A percentile compares a stretch with the other conserved stretches of the same genome.
Evolutionary conservation across 53 echinoderm and acorn worm species (phyloP).

Genomic region (Actinopyga echinites): DNA sequence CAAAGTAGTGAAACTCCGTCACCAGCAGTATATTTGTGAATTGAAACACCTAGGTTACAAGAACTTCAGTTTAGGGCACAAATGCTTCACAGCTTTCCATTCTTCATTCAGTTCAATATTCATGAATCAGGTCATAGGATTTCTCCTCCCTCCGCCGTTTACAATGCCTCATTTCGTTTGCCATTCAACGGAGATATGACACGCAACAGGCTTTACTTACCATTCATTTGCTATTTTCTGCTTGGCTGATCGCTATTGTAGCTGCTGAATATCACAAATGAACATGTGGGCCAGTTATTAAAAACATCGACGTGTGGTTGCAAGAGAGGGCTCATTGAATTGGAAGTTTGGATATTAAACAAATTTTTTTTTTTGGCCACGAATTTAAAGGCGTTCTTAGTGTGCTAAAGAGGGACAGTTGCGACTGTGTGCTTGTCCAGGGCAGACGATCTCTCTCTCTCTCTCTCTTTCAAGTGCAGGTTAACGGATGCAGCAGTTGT

Average conservation of each 20-base stretch:
- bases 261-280: constrained; percentile 25
- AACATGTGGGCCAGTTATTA: constrained; percentile 40
- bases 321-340: constrained; percentile 3
- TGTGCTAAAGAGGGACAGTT: constrained; percentile 5
- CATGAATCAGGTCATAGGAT: constrained; percentile 37
- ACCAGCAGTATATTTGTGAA: constrained; percentile 24
- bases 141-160: constrained; percentile 22
- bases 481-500: neutral
- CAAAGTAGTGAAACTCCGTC: neutral
- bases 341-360: constrained; percentile 10
- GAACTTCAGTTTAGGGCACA: neutral
- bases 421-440: neutral
- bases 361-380: constrained; percentile 10
- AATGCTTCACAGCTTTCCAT: constrained; percentile 17
- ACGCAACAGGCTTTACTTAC: constrained; percentile 32
- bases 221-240: constrained; percentile 35
- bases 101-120: constrained; percentile 35
- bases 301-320: constrained; percentile 15
- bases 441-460: neutral
- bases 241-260: constrained; percentile 33
- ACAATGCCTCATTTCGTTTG: constrained; percentile 20
- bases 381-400: constrained; percentile 11
- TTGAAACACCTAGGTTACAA: constrained; percentile 13
- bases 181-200: constrained; percentile 24
- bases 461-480: neutral